A percentile compares a stretch with the other conserved stretches of the same genome.
Evolutionary conservation across 2,113 vertebrate genomes (phyloP).

Genomic region (Oryzias curvinotus): DNA sequence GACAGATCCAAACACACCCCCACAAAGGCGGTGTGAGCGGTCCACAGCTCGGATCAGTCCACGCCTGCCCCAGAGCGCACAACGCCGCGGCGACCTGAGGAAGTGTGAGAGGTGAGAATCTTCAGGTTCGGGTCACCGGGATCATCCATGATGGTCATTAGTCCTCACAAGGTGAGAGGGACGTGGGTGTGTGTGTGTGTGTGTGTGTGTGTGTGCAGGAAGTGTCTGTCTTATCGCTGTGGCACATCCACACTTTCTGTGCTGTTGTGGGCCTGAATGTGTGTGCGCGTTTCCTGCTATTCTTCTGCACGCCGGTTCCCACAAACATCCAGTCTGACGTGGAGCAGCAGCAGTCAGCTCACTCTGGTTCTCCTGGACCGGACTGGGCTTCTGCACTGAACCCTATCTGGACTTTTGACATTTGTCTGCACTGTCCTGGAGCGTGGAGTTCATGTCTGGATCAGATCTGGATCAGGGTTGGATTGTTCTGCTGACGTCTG

Average conservation of each 20-base stretch:
- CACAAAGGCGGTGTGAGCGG: too few relatives aligned
- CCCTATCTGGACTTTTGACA: too few relatives aligned
- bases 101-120: too few relatives aligned
- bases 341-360: neutral
- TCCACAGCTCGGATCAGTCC: too few relatives aligned
- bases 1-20: too few relatives aligned
- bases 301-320: constrained; percentile 42
- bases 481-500: neutral
- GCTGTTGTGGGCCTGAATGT: constrained; percentile 16
- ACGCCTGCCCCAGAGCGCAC: too few relatives aligned
- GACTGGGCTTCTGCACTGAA: too few relatives aligned
- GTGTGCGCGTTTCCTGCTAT: constrained; percentile 50
- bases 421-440: too few relatives aligned
- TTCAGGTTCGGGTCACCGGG: neutral
- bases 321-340: constrained; percentile 31
- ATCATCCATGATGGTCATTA: neutral
- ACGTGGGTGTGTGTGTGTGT: neutral
- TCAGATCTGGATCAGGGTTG: neutral
- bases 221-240: constrained; percentile 52
- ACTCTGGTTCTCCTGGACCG: neutral
- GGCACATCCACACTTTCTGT: constrained; percentile 45
- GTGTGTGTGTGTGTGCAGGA: constrained; percentile 31
- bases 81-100: too few relatives aligned
- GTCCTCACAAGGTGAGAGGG: neutral
- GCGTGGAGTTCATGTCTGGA: too few relatives aligned